Conservation (phyloP, 2,113 vertebrate genomes). For the Nannobrachium achirus region DNA sequence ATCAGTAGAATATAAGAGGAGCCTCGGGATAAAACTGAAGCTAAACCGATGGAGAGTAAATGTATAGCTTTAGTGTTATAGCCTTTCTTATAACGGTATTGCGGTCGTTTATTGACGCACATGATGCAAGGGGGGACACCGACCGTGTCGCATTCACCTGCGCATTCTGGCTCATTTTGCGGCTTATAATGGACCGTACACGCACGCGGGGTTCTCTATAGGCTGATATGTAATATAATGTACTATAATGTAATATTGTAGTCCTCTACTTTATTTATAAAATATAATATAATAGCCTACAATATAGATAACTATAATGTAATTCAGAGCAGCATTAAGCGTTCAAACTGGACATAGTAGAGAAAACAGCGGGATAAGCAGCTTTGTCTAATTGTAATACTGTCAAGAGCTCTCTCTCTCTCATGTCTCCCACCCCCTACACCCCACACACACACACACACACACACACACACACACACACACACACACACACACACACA, state of each 20-base stretch:
- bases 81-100: too few species aligned
- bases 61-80: too few species aligned
- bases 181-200: neutral
- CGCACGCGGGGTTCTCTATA: conserved; percentile 5
- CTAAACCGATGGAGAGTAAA: too few species aligned
- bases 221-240: neutral
- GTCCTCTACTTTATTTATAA: too few species aligned
- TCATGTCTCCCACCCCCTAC: too few species aligned
- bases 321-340: neutral
- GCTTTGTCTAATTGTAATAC: conserved; percentile 78
- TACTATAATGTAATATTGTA: neutral
- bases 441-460: too few species aligned
- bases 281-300: neutral
- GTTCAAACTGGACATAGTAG: conserved; percentile 25
- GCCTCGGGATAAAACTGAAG: too few species aligned
- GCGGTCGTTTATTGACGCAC: conserved; percentile 67
- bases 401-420: conserved; percentile 44
- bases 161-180: conserved; percentile 2
- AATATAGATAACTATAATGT: too few species aligned
- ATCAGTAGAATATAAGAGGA: too few species aligned
- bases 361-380: conserved; percentile 68
- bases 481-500: too few species aligned
- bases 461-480: too few species aligned
- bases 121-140: conserved; percentile 49
- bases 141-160: conserved; percentile 74